Percentiles rank a stretch among this genome's conserved stretches.
Evolutionary conservation across 2,888 invertebrate genomes (phyloP).

Genomic region (Orchestes rusci): DNA sequence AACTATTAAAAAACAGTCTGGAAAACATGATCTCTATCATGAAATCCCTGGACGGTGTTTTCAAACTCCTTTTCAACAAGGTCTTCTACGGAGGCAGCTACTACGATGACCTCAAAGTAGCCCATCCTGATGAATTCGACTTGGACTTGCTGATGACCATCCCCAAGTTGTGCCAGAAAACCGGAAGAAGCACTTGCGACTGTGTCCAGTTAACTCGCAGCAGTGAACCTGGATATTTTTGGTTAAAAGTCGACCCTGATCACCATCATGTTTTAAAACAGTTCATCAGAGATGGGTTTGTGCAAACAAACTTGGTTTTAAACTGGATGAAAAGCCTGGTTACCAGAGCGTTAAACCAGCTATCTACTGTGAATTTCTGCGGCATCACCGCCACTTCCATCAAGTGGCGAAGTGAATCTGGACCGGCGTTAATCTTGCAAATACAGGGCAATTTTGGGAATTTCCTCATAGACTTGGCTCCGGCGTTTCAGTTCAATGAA

Average conservation of each 20-base stretch:
- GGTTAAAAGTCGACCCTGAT: constrained; percentile 9
- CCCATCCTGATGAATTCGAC: constrained; percentile 53
- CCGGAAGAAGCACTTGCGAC: constrained; percentile 31
- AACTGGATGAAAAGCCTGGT: constrained; percentile 14
- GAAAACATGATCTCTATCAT: constrained; percentile 6
- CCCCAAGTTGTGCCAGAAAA: constrained; percentile 35
- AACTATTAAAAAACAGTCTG: not conserved
- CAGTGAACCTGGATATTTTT: constrained; percentile 44
- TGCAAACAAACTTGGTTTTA: constrained; percentile 14
- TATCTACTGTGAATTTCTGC: not conserved
- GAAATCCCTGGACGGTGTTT: constrained; percentile 7
- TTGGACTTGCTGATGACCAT: constrained; percentile 51
- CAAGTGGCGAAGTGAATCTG: constrained; percentile 5
- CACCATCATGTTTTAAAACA: constrained; percentile 2
- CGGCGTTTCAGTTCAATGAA: constrained; percentile 13
- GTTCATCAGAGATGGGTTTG: constrained; percentile 13
- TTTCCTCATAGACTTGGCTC: constrained; percentile 13
- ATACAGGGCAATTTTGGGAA: constrained; percentile 2
- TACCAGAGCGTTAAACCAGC: constrained; percentile 4
- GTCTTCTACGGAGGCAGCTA: constrained; percentile 51
- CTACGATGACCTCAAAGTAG: constrained; percentile 52
- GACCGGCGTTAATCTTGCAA: constrained; percentile 15
- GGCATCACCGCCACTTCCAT: not conserved
- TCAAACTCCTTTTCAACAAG: constrained; percentile 27
- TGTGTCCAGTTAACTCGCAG: constrained; percentile 34